Percentiles rank a stretch among this genome's conserved stretches.
These are phyloP conservation scores for Actenoides lindsayi DNA, from an alignment of 2,113 vertebrate genomes.

Conservation along the genomic window DNA sequence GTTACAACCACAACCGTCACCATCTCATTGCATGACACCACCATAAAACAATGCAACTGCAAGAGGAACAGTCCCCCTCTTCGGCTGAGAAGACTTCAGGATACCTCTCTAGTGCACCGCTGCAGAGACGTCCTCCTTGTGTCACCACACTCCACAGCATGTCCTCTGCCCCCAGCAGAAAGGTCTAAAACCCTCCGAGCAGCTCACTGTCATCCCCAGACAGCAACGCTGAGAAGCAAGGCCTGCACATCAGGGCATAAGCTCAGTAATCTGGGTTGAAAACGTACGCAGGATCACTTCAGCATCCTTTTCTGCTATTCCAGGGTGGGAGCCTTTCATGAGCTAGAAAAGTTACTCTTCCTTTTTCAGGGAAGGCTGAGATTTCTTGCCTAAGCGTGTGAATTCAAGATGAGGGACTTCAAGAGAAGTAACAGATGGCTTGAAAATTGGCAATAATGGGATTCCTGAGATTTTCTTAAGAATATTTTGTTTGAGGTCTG, in stretches of 20 bases:
- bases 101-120: neutral
- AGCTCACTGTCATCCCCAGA: rapidly evolving
- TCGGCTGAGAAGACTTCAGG: neutral
- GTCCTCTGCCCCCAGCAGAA: neutral
- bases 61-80: neutral
- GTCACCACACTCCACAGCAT: rapidly evolving
- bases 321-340: neutral
- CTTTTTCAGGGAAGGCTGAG: neutral
- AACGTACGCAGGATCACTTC: neutral
- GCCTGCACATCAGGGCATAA: neutral
- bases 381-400: neutral
- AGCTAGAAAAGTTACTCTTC: neutral
- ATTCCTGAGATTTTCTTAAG: constrained; percentile 19
- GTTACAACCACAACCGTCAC: constrained; percentile 66
- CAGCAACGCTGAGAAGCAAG: neutral
- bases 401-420: neutral
- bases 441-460: constrained; percentile 18
- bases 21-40: constrained; percentile 36
- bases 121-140: neutral
- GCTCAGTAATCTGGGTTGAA: neutral
- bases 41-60: constrained; percentile 39
- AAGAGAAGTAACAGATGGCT: constrained; percentile 29
- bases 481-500: neutral
- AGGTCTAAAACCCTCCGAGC: neutral
- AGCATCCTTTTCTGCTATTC: neutral